These are phyloP conservation scores for Salvator merianae DNA, from an alignment of 2,113 vertebrate genomes.

Conservation along the genomic window DNA sequence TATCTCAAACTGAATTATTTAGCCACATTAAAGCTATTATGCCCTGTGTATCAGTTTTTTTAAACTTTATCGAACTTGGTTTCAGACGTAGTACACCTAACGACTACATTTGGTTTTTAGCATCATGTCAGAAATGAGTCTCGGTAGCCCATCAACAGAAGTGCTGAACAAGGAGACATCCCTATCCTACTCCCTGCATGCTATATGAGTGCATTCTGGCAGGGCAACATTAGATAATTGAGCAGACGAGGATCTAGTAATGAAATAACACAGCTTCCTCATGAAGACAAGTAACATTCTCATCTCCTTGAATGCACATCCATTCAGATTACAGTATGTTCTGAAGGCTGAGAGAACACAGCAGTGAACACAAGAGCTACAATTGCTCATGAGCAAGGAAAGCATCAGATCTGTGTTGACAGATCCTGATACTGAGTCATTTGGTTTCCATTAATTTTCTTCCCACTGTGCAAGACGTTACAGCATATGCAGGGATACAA, in stretches of 20 bases:
- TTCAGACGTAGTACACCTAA: fast-evolving
- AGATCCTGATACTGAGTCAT: neutral
- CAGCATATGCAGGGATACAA: slow-evolving; percentile 29
- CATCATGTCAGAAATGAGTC: slow-evolving; percentile 40
- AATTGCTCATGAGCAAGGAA: neutral
- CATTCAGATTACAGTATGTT: neutral
- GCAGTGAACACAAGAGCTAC: fast-evolving
- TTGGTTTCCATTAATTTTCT: slow-evolving; percentile 46
- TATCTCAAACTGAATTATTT: neutral
- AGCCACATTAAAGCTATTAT: neutral
- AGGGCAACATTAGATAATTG: fast-evolving
- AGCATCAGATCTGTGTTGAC: slow-evolving; percentile 24
- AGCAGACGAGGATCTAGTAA: fast-evolving
- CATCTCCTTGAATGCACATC: neutral
- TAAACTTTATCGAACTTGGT: neutral
- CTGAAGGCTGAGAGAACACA: neutral
- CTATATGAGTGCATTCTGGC: neutral
- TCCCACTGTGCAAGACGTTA: slow-evolving; percentile 52
- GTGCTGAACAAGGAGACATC: slow-evolving; percentile 13
- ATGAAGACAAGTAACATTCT: neutral
- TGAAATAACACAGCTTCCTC: neutral
- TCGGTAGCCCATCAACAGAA: neutral
- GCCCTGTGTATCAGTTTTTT: neutral
- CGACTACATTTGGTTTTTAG: neutral
- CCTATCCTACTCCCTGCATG: neutral